Conservation (phyloP, 92 coral and sea anemone species). For the Heteractis magnifica region DNA sequence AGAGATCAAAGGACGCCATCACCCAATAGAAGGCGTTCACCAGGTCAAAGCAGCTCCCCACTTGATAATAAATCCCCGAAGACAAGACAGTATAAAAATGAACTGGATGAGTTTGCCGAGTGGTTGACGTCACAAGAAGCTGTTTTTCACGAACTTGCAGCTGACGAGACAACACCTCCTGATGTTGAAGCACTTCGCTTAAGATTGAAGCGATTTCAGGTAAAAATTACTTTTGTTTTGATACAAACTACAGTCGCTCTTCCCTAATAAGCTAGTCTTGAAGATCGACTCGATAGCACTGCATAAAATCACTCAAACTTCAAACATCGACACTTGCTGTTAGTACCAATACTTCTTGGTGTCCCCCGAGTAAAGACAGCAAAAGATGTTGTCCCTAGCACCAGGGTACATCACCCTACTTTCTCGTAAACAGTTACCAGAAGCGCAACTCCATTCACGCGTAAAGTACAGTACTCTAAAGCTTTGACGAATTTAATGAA, state of each 20-base stretch:
- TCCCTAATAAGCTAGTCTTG: no score
- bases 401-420: no score
- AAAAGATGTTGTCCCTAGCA: no score
- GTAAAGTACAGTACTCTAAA: no score
- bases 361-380: no score
- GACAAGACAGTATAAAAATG: conserved; percentile 74
- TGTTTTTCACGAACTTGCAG: conserved; percentile 73
- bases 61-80: conserved; percentile 69
- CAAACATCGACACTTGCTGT: no score
- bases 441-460: no score
- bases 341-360: no score
- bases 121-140: conserved; percentile 87
- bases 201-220: conserved; percentile 83
- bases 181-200: conserved; percentile 68
- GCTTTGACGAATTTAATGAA: no score
- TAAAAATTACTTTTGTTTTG: conserved; percentile 5
- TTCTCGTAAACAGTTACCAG: no score
- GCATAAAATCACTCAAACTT: no score
- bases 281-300: no score
- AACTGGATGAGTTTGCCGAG: conserved; percentile 81
- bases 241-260: neutral
- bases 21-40: conserved; percentile 23
- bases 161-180: conserved; percentile 67
- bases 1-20: conserved; percentile 38
- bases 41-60: conserved; percentile 29